phyloP scores from a whole-genome alignment of 2,797 vertebrate species.

The Trachops cirrhosus region DNA sequence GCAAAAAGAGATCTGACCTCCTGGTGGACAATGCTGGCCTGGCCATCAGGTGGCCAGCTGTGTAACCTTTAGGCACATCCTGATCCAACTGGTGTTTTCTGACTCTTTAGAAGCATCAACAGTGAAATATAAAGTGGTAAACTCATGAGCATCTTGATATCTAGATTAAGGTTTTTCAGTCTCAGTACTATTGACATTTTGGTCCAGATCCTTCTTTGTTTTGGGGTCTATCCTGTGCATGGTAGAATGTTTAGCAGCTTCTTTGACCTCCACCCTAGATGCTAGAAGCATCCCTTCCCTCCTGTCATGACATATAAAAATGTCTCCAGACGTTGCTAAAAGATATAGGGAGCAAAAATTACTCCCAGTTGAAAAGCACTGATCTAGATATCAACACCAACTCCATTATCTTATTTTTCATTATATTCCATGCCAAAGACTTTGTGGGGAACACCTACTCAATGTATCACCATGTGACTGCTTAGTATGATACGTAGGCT shows the following conservation, averaged over 20 bases:
- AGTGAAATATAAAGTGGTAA: too few relatives aligned
- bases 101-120: background rate
- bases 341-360: background rate
- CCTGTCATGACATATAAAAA: background rate
- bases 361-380: background rate
- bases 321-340: background rate
- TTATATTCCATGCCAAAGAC: rapidly evolving
- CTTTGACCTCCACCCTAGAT: background rate
- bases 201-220: background rate
- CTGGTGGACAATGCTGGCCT: background rate
- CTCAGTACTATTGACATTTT: background rate
- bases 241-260: background rate
- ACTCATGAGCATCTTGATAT: rapidly evolving
- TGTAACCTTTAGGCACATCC: background rate
- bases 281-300: background rate
- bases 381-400: background rate
- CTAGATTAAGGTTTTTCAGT: background rate
- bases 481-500: background rate
- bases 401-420: background rate
- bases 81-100: background rate
- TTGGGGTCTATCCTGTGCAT: rapidly evolving
- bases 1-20: background rate
- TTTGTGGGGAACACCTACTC: background rate
- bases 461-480: conserved; percentile 8
- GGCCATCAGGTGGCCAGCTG: rapidly evolving